Evolutionary conservation across 2,888 invertebrate genomes (phyloP).

Genomic region (Siphlonurus alternatus): DNA sequence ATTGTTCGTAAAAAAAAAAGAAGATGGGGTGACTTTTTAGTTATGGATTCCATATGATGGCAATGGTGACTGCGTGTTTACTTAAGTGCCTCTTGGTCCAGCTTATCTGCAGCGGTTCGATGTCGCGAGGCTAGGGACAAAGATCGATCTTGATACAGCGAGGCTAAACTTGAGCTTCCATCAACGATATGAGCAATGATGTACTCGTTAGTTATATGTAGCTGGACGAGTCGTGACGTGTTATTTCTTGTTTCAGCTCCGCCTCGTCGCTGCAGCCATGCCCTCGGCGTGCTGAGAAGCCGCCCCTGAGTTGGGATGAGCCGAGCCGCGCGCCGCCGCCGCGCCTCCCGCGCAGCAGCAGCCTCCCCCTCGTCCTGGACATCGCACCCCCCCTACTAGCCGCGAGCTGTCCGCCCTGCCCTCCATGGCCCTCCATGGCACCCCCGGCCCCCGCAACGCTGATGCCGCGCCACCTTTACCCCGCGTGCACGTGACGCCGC

Average conservation of each 20-base stretch:
- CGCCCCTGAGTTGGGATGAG: conserved; percentile 5
- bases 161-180: no score
- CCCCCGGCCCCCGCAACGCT: conserved; percentile 21
- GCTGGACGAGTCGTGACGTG: no score
- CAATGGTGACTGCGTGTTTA: no score
- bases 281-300: conserved; percentile 9
- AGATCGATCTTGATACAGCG: not conserved
- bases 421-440: conserved; percentile 63
- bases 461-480: conserved; percentile 12
- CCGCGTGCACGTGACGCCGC: conserved; percentile 17
- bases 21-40: no score
- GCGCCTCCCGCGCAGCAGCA: conserved; percentile 12
- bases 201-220: no score
- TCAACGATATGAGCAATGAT: no score
- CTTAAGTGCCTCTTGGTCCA: no score
- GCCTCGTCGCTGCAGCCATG: no score
- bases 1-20: no score
- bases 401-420: conserved; percentile 23
- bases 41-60: no score
- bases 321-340: conserved; percentile 32
- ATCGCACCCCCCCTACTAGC: conserved; percentile 35
- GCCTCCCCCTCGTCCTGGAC: conserved; percentile 23
- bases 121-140: not conserved
- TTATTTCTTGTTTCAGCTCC: no score
- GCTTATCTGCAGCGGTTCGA: no score